Percentiles rank a stretch among this genome's conserved stretches.
These are phyloP conservation scores for Suricata suricatta DNA, from an alignment of 2,113 vertebrate species.

Conservation along the genomic window DNA sequence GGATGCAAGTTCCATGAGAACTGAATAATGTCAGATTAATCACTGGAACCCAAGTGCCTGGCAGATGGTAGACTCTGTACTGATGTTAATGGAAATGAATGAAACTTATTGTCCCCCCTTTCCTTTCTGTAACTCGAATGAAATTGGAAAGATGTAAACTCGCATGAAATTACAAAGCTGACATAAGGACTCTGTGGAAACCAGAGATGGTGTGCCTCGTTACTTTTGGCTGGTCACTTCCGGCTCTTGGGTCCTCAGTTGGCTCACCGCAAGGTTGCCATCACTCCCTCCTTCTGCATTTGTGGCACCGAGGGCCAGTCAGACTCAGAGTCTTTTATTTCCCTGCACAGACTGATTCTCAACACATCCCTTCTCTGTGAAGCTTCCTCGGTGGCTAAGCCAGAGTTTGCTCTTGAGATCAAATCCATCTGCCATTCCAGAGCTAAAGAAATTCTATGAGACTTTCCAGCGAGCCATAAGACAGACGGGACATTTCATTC, in stretches of 20 bases:
- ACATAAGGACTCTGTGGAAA: background rate
- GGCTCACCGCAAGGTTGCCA: background rate
- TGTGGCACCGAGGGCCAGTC: background rate
- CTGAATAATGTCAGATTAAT: background rate
- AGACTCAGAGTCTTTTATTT: background rate
- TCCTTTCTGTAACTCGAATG: background rate
- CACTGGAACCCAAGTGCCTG: background rate
- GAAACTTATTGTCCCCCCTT: background rate
- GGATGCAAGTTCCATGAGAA: background rate
- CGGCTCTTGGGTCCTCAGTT: background rate
- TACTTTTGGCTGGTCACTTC: background rate
- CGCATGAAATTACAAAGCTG: background rate
- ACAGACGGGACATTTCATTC: background rate
- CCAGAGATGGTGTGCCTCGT: background rate
- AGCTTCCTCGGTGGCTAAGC: background rate
- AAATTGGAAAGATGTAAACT: constrained; percentile 6
- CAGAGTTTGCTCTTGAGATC: constrained; percentile 16
- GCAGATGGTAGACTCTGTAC: background rate
- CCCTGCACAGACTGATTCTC: background rate
- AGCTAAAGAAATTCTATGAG: background rate
- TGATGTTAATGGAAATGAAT: constrained; percentile 28
- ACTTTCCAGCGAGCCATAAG: background rate
- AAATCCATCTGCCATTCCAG: background rate
- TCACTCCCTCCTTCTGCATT: too few species aligned
- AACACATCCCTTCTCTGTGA: background rate